Evolutionary conservation across 2,888 invertebrate species (phyloP), one percentile per base, ranked within the genome.

Genomic region (Nomada fabriciana): DNA sequence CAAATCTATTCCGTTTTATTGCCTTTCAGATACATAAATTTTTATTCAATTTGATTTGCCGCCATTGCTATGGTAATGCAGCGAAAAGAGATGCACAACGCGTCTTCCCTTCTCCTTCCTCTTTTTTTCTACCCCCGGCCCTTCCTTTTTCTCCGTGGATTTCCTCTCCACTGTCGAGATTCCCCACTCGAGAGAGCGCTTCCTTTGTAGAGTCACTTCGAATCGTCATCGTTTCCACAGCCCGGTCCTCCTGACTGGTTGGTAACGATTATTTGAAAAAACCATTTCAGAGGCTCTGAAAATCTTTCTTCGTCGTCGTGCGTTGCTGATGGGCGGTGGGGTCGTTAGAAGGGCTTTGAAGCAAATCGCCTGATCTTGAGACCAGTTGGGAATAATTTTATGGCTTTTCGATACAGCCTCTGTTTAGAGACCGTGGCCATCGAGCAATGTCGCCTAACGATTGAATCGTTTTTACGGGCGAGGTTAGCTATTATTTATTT

Each of bases 1-100:
- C 87, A 89, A 92, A 92, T 92, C 91, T 91, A 92, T 92, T 91
- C 90, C 91, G 84, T 91, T 92, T 92, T 92, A 92, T 91, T 92
- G 87, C 91, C 88, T 80, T 91, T 90, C 90, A 90, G 91, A 92
- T 91, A 92, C 92, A 92, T 92, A 91, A 91, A 92, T 92, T 92
- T 92, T 91, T 90, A 92, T 92, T 92, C 90, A 90, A 90, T 91
- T 92, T 92, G 89, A 92, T 92, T 92, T 91, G 90, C 89, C 90
- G 84, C 90, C 87, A 91, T 91, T 90, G 89, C 90, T 90, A 90
- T 89, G 91, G 89, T 91, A 90, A 90, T 90, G 82, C 87, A 72
- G 57, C 69, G 73, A 76, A 80, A 86, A 72, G 80, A 80, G 80
- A 85, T 77, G 85, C 86, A 78, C 77, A 72, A 78, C 59, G n/a